phyloP scores from a whole-genome alignment of 2,113 vertebrate species.

The Passer montanus region DNA sequence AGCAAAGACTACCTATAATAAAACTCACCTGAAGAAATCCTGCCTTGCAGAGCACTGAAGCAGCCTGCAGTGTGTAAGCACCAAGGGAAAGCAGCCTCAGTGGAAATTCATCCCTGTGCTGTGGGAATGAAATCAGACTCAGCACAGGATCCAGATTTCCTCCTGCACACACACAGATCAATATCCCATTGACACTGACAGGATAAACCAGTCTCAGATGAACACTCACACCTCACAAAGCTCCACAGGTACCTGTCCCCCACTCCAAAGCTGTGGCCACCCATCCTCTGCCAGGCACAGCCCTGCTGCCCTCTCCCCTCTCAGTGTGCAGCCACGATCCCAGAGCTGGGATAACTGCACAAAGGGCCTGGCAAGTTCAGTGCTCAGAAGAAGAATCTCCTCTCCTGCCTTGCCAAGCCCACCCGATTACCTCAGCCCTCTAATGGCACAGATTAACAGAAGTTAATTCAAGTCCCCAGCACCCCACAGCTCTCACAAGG shows the following conservation, averaged over 20 bases:
- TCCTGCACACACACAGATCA: neutral
- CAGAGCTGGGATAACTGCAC: neutral
- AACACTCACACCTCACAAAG: neutral
- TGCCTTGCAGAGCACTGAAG: neutral
- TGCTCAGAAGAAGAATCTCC: neutral
- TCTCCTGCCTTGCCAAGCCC: neutral
- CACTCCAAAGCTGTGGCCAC: neutral
- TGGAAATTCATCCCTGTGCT: neutral
- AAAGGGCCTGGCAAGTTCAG: neutral
- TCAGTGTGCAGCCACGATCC: fast-evolving
- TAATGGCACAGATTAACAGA: neutral
- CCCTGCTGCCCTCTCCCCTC: neutral
- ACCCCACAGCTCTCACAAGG: neutral
- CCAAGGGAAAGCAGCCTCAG: neutral
- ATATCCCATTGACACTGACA: neutral
- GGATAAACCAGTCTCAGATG: neutral
- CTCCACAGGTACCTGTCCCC: neutral
- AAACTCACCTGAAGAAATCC: neutral
- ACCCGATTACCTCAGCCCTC: neutral
- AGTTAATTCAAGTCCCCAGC: neutral
- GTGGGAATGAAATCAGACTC: neutral
- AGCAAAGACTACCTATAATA: neutral
- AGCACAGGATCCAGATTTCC: neutral
- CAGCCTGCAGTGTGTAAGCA: neutral
- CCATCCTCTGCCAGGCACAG: neutral